phyloP scores from a whole-genome alignment of 2,113 vertebrate genomes.

The Phocoena sinus region DNA sequence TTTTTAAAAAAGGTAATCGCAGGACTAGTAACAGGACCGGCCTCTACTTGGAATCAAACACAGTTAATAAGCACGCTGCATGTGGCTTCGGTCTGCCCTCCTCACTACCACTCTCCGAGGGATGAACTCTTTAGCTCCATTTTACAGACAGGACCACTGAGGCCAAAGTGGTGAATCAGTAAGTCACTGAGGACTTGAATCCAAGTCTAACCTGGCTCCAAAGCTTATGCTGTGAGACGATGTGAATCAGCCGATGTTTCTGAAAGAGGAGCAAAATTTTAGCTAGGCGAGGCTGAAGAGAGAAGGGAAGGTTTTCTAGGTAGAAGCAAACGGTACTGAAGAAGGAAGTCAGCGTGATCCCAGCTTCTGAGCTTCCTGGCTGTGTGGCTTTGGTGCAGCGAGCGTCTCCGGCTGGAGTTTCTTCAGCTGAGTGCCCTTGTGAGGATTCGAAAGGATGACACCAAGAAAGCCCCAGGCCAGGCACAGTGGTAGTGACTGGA shows the following conservation, averaged over 20 bases:
- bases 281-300: neutral
- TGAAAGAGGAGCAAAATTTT: neutral
- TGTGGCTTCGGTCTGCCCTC: neutral
- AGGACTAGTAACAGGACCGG: neutral
- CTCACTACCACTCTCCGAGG: neutral
- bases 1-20: neutral
- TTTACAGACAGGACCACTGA: neutral
- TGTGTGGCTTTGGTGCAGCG: neutral
- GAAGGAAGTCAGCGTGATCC: neutral
- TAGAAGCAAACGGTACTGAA: accelerated
- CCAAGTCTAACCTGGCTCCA: neutral
- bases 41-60: neutral
- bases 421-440: too few species aligned
- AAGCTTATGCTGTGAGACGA: neutral
- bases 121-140: accelerated
- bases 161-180: neutral
- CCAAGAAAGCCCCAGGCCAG: neutral
- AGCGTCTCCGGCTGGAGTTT: neutral
- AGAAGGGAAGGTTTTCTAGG: neutral
- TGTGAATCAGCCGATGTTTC: neutral
- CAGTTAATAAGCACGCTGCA: neutral
- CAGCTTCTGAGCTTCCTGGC: neutral
- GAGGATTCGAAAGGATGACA: accelerated
- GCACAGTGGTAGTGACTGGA: neutral
- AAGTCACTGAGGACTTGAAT: neutral